These are phyloP conservation scores for Diachasma alloeum DNA, from an alignment of 1,140 invertebrate genomes.

Conservation along the genomic window DNA sequence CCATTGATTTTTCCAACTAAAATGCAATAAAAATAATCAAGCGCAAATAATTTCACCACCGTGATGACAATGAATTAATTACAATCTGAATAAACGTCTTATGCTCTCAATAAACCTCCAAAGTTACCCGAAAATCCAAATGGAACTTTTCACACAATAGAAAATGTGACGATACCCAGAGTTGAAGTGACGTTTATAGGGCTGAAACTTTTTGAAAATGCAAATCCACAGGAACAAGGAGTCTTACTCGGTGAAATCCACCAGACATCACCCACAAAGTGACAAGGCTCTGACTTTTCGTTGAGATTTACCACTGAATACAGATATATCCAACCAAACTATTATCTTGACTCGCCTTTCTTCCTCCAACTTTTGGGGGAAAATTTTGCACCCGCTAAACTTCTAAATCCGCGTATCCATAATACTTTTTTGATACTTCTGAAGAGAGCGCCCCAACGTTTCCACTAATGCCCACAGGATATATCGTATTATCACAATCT, in stretches of 20 bases:
- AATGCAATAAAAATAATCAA: no score
- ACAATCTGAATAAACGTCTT: no score
- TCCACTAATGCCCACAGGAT: background rate
- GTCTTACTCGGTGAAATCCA: background rate
- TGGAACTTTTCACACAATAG: background rate
- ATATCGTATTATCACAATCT: slow-evolving; percentile 9
- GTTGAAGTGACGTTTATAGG: background rate
- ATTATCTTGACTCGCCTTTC: slow-evolving; percentile 4
- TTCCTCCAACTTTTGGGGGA: background rate
- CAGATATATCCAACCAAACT: slow-evolving; percentile 1
- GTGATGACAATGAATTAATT: no score
- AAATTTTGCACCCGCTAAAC: background rate
- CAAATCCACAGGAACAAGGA: background rate
- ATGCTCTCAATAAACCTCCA: no score
- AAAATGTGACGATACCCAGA: background rate
- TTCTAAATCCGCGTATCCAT: slow-evolving; percentile 2
- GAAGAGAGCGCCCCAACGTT: background rate
- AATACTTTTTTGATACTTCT: background rate
- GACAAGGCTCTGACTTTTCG: slow-evolving; percentile 5
- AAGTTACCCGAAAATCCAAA: background rate
- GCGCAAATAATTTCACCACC: no score
- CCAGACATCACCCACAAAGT: background rate
- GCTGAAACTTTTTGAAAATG: slow-evolving; percentile 1
- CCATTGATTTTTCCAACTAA: no score
- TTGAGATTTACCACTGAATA: slow-evolving; percentile 4